Conservation (phyloP, 2,888 invertebrate species). For the Drepanosiphum platanoidis region DNA sequence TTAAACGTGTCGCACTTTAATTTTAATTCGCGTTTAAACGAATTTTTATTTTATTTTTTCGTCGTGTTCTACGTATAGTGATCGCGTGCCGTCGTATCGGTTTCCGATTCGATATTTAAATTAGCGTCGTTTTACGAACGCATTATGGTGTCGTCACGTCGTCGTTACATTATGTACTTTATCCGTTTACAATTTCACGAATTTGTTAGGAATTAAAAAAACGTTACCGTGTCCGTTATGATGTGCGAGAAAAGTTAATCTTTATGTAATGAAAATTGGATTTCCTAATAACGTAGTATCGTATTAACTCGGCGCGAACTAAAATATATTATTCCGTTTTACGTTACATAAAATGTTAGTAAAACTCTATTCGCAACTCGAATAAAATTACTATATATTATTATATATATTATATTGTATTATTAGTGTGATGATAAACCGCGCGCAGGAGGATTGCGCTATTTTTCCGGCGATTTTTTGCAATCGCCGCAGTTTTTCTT, state of each 20-base stretch:
- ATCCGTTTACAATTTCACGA: background rate
- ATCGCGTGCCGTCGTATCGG: no score
- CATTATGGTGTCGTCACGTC: no score
- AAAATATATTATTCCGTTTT: slow-evolving; percentile 3
- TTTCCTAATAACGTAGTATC: background rate
- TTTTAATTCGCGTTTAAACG: background rate
- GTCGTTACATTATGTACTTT: background rate
- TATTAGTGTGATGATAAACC: no score
- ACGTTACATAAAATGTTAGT: slow-evolving; percentile 8
- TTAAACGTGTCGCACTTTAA: slow-evolving; percentile 22
- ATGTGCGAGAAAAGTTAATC: background rate
- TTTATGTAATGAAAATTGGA: slow-evolving; percentile 11
- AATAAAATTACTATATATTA: background rate
- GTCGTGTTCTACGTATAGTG: background rate
- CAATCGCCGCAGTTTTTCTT: background rate
- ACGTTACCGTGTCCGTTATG: background rate
- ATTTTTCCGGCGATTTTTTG: slow-evolving; percentile 45
- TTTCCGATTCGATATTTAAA: background rate
- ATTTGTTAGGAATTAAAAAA: background rate
- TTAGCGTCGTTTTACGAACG: no score
- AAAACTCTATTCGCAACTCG: background rate
- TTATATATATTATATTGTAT: no score
- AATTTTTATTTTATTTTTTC: background rate
- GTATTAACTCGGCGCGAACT: slow-evolving; percentile 10
- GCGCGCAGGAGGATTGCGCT: background rate